These are phyloP conservation scores for Hozukius guyotensis DNA, from an alignment of 2,797 vertebrate genomes.

Conservation along the genomic window DNA sequence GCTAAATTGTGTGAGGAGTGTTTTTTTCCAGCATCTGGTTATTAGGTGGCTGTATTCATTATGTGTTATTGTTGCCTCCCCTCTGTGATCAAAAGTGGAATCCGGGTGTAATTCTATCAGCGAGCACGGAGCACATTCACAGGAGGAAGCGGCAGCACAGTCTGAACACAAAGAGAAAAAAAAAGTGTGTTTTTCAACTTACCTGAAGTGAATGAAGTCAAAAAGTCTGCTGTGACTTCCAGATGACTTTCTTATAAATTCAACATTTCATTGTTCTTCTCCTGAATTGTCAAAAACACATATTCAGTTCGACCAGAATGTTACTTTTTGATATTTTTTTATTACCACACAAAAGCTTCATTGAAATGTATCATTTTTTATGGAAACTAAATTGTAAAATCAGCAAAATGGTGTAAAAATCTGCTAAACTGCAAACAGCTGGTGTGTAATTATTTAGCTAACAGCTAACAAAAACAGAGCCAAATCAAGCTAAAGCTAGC, in stretches of 20 bases:
- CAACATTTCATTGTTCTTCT: not conserved
- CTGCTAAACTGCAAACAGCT: not conserved
- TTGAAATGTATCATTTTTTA: not conserved
- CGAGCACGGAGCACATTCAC: conserved; percentile 1
- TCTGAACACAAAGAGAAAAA: not conserved
- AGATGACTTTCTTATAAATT: not conserved
- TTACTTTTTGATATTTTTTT: not conserved
- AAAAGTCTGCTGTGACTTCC: not conserved
- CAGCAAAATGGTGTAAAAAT: not conserved
- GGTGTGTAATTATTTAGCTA: not conserved
- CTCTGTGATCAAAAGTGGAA: conserved; percentile 62
- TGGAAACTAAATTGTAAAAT: no score
- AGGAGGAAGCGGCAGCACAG: not conserved
- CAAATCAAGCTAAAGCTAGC: not conserved
- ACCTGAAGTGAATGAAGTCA: not conserved
- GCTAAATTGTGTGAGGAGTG: conserved; percentile 55
- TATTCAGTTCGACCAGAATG: not conserved
- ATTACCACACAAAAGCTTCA: not conserved
- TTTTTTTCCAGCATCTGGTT: conserved; percentile 60
- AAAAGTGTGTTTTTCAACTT: not conserved
- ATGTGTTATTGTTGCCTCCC: conserved; percentile 57
- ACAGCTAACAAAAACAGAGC: not conserved
- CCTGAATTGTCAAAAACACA: not conserved
- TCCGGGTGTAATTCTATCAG: conserved; percentile 51
- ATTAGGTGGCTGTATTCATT: conserved; percentile 64